Percentiles rank a stretch among this genome's conserved stretches.
phyloP scores from a whole-genome alignment of 2,888 invertebrate species.

The Hirtodrosophila histrioides region DNA sequence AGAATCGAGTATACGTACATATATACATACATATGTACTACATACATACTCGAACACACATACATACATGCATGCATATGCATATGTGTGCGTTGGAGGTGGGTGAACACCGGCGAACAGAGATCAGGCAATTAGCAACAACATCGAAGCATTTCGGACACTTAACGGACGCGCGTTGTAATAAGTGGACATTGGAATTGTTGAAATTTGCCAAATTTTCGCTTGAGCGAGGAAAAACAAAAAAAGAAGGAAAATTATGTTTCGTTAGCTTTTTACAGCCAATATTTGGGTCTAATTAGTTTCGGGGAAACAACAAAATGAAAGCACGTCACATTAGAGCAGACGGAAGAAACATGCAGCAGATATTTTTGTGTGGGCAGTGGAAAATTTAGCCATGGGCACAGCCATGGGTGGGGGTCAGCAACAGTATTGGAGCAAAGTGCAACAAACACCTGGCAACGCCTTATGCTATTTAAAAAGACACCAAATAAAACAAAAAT shows the following conservation, averaged over 20 bases:
- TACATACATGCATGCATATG: slow-evolving; percentile 9
- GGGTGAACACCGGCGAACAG: slow-evolving; percentile 47
- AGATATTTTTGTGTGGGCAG: slow-evolving; percentile 68
- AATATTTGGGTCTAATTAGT: slow-evolving; percentile 52
- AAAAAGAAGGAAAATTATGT: slow-evolving; percentile 15
- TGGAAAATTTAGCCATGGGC: slow-evolving; percentile 65
- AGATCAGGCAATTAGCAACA: slow-evolving; percentile 75
- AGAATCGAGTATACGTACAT: slow-evolving; percentile 19
- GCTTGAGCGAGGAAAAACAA: slow-evolving; percentile 12
- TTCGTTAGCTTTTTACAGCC: slow-evolving; percentile 31
- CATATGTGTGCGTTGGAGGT: slow-evolving; percentile 9
- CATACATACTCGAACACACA: no score
- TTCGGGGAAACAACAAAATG: slow-evolving; percentile 35
- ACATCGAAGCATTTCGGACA: slow-evolving; percentile 63
- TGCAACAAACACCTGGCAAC: slow-evolving; percentile 59
- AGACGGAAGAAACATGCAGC: slow-evolving; percentile 57
- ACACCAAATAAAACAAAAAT: slow-evolving; percentile 1
- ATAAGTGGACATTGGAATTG: slow-evolving; percentile 70
- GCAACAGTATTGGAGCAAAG: slow-evolving; percentile 17
- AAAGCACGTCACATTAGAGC: slow-evolving; percentile 49
- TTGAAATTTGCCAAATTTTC: slow-evolving; percentile 63
- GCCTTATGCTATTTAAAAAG: slow-evolving; percentile 24
- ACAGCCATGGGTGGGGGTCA: slow-evolving; percentile 49
- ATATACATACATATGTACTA: background rate
- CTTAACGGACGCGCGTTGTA: slow-evolving; percentile 61